These are phyloP conservation scores for Atractosteus spatula DNA, from an alignment of 2,113 vertebrate genomes.

Conservation along the genomic window DNA sequence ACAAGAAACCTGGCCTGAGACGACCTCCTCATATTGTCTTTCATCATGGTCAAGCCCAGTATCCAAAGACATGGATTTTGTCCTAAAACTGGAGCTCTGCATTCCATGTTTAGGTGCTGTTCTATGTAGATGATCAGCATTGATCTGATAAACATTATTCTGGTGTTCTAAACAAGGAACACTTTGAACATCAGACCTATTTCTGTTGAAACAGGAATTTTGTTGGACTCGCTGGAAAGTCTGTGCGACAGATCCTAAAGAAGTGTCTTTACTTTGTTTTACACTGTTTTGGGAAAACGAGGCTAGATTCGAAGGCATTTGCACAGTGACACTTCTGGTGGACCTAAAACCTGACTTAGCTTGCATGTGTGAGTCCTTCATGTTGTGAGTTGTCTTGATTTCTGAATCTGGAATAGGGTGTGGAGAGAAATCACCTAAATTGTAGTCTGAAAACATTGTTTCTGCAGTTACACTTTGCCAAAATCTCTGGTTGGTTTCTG, in stretches of 20 bases:
- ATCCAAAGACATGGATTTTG: slow-evolving; percentile 54
- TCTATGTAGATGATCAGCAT: not conserved
- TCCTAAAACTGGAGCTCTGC: slow-evolving; percentile 12
- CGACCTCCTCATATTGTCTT: not conserved
- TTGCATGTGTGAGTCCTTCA: not conserved
- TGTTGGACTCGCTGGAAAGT: slow-evolving; percentile 14
- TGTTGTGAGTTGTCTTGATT: not conserved
- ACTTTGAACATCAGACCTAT: no score
- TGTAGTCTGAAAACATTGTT: no score
- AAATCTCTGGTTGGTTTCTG: not conserved
- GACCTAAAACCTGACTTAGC: slow-evolving; percentile 3
- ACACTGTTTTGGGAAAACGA: slow-evolving; percentile 24
- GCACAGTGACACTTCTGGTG: slow-evolving; percentile 45
- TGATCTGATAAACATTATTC: not conserved
- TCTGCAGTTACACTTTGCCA: no score
- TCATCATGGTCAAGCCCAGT: slow-evolving; percentile 15
- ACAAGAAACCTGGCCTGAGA: not conserved
- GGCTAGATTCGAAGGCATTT: slow-evolving; percentile 47
- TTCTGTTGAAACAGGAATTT: not conserved
- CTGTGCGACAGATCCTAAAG: slow-evolving; percentile 6
- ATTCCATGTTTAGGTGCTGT: not conserved
- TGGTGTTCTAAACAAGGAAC: not conserved
- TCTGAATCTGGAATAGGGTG: no score
- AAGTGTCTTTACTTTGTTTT: slow-evolving; percentile 1
- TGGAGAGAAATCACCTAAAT: no score